Conservation (phyloP, 2,888 invertebrate species). For the Athalia rosae region DNA sequence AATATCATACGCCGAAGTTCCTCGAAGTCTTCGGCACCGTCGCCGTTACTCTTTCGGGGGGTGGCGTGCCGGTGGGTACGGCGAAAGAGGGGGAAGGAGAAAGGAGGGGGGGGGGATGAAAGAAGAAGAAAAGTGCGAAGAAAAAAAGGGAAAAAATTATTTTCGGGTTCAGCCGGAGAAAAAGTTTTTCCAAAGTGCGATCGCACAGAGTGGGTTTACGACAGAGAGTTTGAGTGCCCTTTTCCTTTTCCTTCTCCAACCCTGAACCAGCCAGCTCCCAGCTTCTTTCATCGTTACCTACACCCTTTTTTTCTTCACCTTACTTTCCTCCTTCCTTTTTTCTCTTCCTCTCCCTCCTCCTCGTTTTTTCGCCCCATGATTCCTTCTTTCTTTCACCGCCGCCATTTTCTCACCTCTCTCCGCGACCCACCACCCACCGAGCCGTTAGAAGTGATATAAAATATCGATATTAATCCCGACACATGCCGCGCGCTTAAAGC, state of each 20-base stretch:
- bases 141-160: background rate
- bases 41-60: constrained; percentile 31
- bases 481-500: constrained; percentile 24
- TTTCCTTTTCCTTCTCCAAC: too few species aligned
- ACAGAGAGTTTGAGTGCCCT: constrained; percentile 40
- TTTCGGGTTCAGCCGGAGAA: background rate
- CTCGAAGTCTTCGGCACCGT: constrained; percentile 21
- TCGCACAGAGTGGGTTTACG: constrained; percentile 39
- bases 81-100: too few species aligned
- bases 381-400: background rate
- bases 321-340: background rate
- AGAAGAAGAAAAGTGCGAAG: too few species aligned
- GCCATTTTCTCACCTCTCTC: background rate
- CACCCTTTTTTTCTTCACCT: constrained; percentile 6
- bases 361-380: background rate
- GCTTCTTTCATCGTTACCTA: constrained; percentile 19
- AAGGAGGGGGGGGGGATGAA: too few species aligned
- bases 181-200: constrained; percentile 26
- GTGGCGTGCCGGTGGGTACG: too few species aligned
- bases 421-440: background rate
- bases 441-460: constrained; percentile 31
- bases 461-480: constrained; percentile 39
- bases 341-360: constrained; percentile 1
- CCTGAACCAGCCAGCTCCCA: constrained; percentile 4
- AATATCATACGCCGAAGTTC: constrained; percentile 16